Evolutionary conservation across 2,888 invertebrate genomes (phyloP).

Genomic region (Lochmaea capreae): DNA sequence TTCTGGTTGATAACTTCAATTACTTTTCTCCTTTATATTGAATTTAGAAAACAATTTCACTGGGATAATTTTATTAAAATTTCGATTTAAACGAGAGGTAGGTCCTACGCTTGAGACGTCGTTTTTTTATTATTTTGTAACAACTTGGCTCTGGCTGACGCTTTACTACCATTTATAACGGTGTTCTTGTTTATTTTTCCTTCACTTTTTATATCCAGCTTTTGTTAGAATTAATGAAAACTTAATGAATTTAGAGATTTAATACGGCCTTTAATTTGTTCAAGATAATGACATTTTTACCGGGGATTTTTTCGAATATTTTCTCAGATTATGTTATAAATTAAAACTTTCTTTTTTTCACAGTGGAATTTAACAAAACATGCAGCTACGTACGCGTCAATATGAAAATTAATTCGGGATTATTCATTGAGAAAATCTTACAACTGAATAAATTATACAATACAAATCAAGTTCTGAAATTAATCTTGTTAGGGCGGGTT

Average conservation of each 20-base stretch:
- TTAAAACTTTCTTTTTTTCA: too few relatives aligned
- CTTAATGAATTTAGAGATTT: conserved; percentile 14
- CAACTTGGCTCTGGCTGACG: conserved; percentile 6
- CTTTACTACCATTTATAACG: conserved; percentile 7
- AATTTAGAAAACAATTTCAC: conserved; percentile 14
- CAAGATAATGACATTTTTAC: conserved; percentile 5
- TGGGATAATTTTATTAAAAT: conserved; percentile 18
- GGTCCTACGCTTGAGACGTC: conserved; percentile 8
- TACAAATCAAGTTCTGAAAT: too few relatives aligned
- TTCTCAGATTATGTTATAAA: neutral
- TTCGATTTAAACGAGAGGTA: conserved; percentile 13
- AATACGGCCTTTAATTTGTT: neutral
- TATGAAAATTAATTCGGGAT: too few relatives aligned
- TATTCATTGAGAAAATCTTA: too few relatives aligned
- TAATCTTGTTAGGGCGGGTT: too few relatives aligned
- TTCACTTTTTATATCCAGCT: conserved; percentile 12
- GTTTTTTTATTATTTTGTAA: conserved; percentile 5
- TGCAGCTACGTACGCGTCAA: too few relatives aligned
- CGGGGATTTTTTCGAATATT: neutral
- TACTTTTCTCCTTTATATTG: neutral
- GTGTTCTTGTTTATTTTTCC: conserved; percentile 6
- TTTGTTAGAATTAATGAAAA: conserved; percentile 19
- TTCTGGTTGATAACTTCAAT: conserved; percentile 2
- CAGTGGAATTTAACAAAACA: too few relatives aligned
- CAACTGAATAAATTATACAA: too few relatives aligned